Conservation (phyloP, 1,140 invertebrate species). For the Steinernema feltiae region DNA sequence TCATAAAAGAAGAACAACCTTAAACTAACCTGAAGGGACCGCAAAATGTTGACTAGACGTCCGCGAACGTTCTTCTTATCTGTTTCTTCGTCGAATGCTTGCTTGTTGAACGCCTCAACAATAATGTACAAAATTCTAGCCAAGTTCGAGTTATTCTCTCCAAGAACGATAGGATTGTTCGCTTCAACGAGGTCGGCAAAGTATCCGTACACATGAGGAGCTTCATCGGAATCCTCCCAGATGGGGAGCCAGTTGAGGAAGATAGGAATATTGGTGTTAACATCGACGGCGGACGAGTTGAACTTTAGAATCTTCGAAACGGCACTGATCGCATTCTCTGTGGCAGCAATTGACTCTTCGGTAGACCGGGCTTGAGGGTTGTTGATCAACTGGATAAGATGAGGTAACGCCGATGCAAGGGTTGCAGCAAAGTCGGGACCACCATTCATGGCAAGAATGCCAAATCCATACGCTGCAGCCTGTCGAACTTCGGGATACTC, state of each 20-base stretch:
- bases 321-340: conserved; percentile 95
- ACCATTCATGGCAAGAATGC: conserved; percentile 83
- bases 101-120: conserved; percentile 25
- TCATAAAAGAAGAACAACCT: neutral
- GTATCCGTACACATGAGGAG: conserved; percentile 85
- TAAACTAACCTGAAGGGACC: neutral
- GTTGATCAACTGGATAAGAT: conserved; percentile 36
- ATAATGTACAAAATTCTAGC: conserved; percentile 76
- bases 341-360: conserved; percentile 74
- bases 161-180: conserved; percentile 78
- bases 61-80: conserved; percentile 16
- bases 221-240: conserved; percentile 87
- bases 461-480: conserved; percentile 89
- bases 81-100: conserved; percentile 24
- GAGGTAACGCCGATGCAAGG: conserved; percentile 45
- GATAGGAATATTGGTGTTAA: conserved; percentile 70
- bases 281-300: conserved; percentile 74
- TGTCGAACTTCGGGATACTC: conserved; percentile 83
- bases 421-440: conserved; percentile 73
- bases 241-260: conserved; percentile 93
- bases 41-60: neutral
- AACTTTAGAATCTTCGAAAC: conserved; percentile 95
- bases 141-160: conserved; percentile 77
- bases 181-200: conserved; percentile 85
- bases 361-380: conserved; percentile 70